Evolutionary conservation across 2,888 invertebrate species (phyloP), one percentile per base, ranked within the genome.

Genomic region (Micoletzkya japonica): DNA sequence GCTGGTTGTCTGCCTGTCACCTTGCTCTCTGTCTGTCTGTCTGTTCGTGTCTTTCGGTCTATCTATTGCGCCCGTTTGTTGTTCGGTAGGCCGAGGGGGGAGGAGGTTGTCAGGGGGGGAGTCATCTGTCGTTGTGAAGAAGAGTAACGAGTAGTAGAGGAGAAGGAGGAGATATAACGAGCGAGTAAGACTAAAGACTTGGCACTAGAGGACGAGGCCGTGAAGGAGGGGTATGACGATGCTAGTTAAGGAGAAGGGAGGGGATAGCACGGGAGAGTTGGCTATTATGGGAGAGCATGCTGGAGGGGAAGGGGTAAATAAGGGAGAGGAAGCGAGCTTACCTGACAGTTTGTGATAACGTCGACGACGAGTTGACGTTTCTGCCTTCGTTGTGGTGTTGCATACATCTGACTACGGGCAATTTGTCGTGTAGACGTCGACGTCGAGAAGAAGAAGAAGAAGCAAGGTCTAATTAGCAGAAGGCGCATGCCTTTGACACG

Each of bases 81-180:
- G 39, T 30, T 14, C 20, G 30, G 63, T 24, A 30, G 32, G 3
- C 4, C 26, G 39, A 59, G 59, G 44, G 24, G 2, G 26, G 14
- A n/a, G 32, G 20, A 26, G 57, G 3, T 28, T 24, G 2, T 7
- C 20, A 44, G 60, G 34, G n/a, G 17, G 20, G 50, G 24, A 50
- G 32, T 36, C 44, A 44, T 14, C n/a, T 24, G 56, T 17, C 14
- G 10, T 14, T 17, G 28, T n/a, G 24, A 39, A 17, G 20, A 26
- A 24, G 49, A 32, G 50, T 7, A 24, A 26, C 17, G 49, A 32
- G 50, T 7, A 26, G n/a, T 56, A 56, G n/a, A 56, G 58, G 34
- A 34, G 58, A n/a, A 58, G 58, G 49, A 60, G 60, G 26, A 60
- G 39, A n/a, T 10, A 37, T 14, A 37, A 60, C 28, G 61, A 4